These are phyloP conservation scores for Andrena trimmerana DNA, from an alignment of 2,888 invertebrate species.

Conservation along the genomic window DNA sequence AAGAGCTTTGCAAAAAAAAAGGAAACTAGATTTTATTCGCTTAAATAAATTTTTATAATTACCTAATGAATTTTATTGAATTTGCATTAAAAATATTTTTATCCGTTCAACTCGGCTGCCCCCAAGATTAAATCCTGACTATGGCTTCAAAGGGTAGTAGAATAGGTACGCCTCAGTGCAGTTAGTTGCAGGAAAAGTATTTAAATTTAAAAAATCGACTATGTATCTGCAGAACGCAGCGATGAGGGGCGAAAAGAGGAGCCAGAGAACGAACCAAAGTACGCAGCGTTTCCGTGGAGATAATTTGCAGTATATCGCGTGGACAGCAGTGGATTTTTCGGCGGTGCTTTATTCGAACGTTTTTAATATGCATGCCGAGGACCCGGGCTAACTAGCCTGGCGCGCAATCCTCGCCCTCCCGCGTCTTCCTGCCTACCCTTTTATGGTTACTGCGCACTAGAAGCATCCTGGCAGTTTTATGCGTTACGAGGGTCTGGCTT, in stretches of 20 bases:
- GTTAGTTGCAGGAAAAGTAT: no score
- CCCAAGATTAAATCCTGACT: no score
- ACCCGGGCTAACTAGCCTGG: slow-evolving; percentile 80
- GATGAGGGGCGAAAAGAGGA: background rate
- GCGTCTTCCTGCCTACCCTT: slow-evolving; percentile 31
- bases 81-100: no score
- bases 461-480: slow-evolving; percentile 19
- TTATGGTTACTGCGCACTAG: slow-evolving; percentile 17
- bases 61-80: no score
- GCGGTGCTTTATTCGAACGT: slow-evolving; percentile 79
- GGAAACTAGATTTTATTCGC: no score
- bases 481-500: slow-evolving; percentile 18
- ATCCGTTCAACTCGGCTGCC: no score
- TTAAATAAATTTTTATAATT: no score
- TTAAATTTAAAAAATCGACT: background rate
- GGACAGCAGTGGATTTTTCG: slow-evolving; percentile 68
- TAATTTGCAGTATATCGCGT: slow-evolving; percentile 77
- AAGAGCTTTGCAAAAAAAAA: no score
- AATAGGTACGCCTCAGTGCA: no score
- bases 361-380: slow-evolving; percentile 83
- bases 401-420: slow-evolving; percentile 70
- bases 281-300: slow-evolving; percentile 79
- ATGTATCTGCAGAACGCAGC: background rate
- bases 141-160: no score
- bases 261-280: background rate